A percentile compares a stretch with the other conserved stretches of the same genome.
Conservation (phyloP, 2,888 invertebrate species). For the Tachina grossa region DNA sequence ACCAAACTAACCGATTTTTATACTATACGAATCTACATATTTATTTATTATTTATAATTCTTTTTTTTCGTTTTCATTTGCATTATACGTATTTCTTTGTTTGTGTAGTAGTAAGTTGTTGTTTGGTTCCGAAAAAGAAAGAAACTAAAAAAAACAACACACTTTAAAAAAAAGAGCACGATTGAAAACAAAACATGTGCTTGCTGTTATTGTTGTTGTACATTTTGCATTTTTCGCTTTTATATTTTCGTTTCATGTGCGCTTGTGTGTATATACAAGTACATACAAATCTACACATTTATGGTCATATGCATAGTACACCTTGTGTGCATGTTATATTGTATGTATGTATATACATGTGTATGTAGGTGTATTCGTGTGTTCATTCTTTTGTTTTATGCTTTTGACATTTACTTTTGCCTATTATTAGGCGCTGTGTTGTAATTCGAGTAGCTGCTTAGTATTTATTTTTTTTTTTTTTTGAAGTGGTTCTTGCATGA, state of each 20-base stretch:
- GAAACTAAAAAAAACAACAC: slow-evolving; percentile 3
- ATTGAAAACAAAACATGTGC: slow-evolving; percentile 68
- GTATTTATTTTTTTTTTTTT: slow-evolving; percentile 35
- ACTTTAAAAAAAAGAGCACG: slow-evolving; percentile 39
- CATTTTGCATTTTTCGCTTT: slow-evolving; percentile 18
- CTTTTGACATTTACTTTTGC: slow-evolving; percentile 66
- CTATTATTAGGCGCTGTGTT: slow-evolving; percentile 64
- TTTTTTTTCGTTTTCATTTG: slow-evolving; percentile 5
- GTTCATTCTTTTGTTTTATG: slow-evolving; percentile 29
- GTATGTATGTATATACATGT: not conserved
- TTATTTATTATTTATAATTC: not conserved
- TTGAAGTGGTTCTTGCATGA: slow-evolving; percentile 60
- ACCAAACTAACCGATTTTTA: slow-evolving; percentile 27
- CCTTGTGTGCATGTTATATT: not conserved
- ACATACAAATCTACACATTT: too few relatives aligned
- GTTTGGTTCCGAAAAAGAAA: slow-evolving; percentile 45
- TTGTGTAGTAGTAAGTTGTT: slow-evolving; percentile 56
- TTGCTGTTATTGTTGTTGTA: slow-evolving; percentile 39
- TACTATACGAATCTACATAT: too few relatives aligned
- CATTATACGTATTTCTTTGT: slow-evolving; percentile 25
- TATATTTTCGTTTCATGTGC: slow-evolving; percentile 20
- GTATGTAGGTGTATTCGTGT: not conserved
- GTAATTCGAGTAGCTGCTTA: slow-evolving; percentile 59
- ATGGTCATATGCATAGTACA: not conserved
- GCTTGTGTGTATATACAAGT: slow-evolving; percentile 33